phyloP scores from a whole-genome alignment of 64 coral and sea anemone species.

The Astreopora myriophthalma region DNA sequence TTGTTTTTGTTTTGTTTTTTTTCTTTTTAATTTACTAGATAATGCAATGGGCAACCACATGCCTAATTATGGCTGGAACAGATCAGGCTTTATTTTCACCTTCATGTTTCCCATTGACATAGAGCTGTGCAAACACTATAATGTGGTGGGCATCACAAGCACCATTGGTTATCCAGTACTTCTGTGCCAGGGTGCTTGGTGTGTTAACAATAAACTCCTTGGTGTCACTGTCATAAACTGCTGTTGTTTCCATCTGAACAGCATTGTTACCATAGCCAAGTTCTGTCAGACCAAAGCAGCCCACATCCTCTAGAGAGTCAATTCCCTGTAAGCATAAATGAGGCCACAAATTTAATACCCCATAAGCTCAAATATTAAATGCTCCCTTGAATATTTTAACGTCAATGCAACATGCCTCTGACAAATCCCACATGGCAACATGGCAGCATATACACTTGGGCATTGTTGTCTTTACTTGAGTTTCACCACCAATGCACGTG shows the following conservation, averaged over 20 bases:
- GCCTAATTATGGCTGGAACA: background rate
- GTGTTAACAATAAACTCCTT: slow-evolving; percentile 46
- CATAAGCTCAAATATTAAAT: too few relatives aligned
- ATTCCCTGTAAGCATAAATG: slow-evolving; percentile 14
- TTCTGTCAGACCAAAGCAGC: slow-evolving; percentile 55
- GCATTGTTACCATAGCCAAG: slow-evolving; percentile 62
- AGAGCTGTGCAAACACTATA: slow-evolving; percentile 60
- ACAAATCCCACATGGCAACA: too few relatives aligned
- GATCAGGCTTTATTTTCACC: background rate
- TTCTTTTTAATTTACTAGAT: too few relatives aligned
- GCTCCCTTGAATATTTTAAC: too few relatives aligned
- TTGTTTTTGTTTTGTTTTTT: too few relatives aligned
- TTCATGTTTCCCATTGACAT: slow-evolving; percentile 53
- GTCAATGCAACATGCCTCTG: too few relatives aligned
- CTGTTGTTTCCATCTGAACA: slow-evolving; percentile 67
- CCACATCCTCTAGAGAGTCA: slow-evolving; percentile 44
- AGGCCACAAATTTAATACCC: background rate
- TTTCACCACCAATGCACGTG: too few relatives aligned
- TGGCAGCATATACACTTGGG: too few relatives aligned
- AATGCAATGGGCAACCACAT: background rate
- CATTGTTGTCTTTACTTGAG: too few relatives aligned
- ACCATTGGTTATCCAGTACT: slow-evolving; percentile 63
- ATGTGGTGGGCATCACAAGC: slow-evolving; percentile 59
- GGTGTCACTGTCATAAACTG: slow-evolving; percentile 22
- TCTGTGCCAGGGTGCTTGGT: slow-evolving; percentile 37